Base-by-base conservation (phyloP, 2,888 invertebrate genomes). In the Eristalinus sepulchralis region DNA sequence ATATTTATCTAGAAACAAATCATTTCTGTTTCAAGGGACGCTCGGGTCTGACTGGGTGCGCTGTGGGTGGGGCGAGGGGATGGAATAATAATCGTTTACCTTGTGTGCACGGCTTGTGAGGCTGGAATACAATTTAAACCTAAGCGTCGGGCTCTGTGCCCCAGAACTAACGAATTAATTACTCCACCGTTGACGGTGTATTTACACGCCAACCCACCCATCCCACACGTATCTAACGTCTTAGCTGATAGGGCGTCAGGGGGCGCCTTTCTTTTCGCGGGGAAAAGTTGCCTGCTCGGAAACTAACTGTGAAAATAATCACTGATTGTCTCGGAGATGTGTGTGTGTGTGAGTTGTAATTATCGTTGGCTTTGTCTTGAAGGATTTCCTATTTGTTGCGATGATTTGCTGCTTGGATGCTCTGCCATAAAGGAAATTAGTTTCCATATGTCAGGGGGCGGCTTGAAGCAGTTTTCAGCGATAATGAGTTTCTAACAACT, bases 231-330 rank as follows among this genome's bases (percentile, higher is more conserved):
- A 53, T 63, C 68, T 85, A 77, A 77, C 70, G 82, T 78, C 22
- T 70, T 78, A 59, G 27, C 63, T 47, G 24, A 13, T 20, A 33
- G 36, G 36, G 34, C 60, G 11, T 34, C 55, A 11, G 27, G 33
- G 22, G 53, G 31, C 20, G 67, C 36, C 24, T 67, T 39, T 79
- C 57, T 60, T 75, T 82, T 78, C 73, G 36, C 13, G 75, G 86
- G 67, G 8, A 79, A 83, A 86, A 71, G 66, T 86, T 83, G 78
- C 71, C 78, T 64, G 13, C 60, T 33, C 70, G 53, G 31, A 78
- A 86, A 86, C 82, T 86, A 83, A 83, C 83, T 86, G 86, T 82
- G 83, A 71, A 79, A 86, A 83, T 86, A 83, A 83, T 83, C 86
- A 83, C 75, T 79, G 86, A 83, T 79, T 86, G 83, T 76, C 67